These are phyloP conservation scores for Danio aesculapii DNA, from an alignment of 2,797 vertebrate genomes.

Conservation along the genomic window DNA sequence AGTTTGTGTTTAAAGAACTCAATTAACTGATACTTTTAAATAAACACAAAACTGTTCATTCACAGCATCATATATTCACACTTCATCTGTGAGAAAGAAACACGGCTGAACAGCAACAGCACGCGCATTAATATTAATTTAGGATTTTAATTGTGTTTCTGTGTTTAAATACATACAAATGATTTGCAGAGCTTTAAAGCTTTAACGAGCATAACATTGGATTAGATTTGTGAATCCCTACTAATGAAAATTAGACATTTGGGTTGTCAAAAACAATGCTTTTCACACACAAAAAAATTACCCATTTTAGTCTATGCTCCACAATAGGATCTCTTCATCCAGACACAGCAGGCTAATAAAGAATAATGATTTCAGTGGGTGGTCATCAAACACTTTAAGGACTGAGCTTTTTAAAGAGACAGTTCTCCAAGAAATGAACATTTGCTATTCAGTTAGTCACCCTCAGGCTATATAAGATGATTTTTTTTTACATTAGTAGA, in stretches of 20 bases:
- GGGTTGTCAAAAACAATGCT: conserved; percentile 4
- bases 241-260: conserved; percentile 20
- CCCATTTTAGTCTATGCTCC: not conserved
- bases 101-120: conserved; percentile 8
- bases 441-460: too few relatives aligned
- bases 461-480: too few relatives aligned
- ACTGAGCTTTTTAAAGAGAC: not conserved
- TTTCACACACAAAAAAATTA: not conserved
- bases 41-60: conserved; percentile 35
- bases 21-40: conserved; percentile 12
- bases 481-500: too few relatives aligned
- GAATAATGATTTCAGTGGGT: not conserved
- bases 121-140: conserved; percentile 45
- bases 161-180: conserved; percentile 27
- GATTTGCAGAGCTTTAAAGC: conserved; percentile 22
- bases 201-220: conserved; percentile 7
- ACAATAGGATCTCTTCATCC: not conserved
- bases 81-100: conserved; percentile 39
- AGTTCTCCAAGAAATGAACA: too few relatives aligned
- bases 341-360: not conserved
- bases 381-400: not conserved
- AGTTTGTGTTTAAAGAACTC: not conserved
- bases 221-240: conserved; percentile 16
- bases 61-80: conserved; percentile 33
- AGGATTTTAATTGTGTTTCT: conserved; percentile 32